Evolutionary conservation across 1,140 invertebrate species (phyloP), one percentile per base, ranked within the genome.

Genomic region (Hormaphis cornu): DNA sequence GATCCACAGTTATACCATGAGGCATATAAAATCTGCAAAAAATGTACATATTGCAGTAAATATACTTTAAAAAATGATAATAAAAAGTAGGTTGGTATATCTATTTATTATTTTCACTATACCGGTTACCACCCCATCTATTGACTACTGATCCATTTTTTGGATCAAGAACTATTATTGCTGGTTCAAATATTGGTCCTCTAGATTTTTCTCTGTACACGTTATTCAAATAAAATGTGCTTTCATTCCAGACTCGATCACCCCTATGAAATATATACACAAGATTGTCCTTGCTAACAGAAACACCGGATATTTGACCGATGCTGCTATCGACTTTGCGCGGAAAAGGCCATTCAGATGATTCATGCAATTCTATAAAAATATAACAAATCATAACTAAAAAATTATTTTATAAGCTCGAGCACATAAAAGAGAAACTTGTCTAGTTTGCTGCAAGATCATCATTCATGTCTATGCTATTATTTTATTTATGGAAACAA

Each of bases 1-100:
- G 77, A 77, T 97, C 94, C 22, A 96, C 83, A 40, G 90, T 92
- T 28, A 98, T 83, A 10, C 94, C 94, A 80, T 98, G 95, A 0
- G 95, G 95, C 77, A 98, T 81, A 76, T 89, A 95, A 81, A 97
- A 97, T 66, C 89, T 91, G 75, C 2, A 79, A 69, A 74, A 69
- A 71, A 14, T 63, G n/a, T 50, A 73, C 18, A 72, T 69, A 61
- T 50, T 37, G 24, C 12, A 12, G 63, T 69, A 66, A 70, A 72
- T 30, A n/a, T n/a, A n/a, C n/a, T n/a, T n/a, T n/a, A n/a, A n/a
- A n/a, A n/a, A n/a, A n/a, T n/a, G 7, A 53, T 16, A 7, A 33
- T n/a, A n/a, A 26, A 56, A 10, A 37, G 0, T 1, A 12, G 18
- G 26, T 16, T 69, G 20, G 9, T 37, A 54, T 8, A 20, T 20